Evolutionary conservation across 64 coral and sea anemone genomes (phyloP), one percentile per base, ranked within the genome.

Genomic region (Montipora efflorescens): DNA sequence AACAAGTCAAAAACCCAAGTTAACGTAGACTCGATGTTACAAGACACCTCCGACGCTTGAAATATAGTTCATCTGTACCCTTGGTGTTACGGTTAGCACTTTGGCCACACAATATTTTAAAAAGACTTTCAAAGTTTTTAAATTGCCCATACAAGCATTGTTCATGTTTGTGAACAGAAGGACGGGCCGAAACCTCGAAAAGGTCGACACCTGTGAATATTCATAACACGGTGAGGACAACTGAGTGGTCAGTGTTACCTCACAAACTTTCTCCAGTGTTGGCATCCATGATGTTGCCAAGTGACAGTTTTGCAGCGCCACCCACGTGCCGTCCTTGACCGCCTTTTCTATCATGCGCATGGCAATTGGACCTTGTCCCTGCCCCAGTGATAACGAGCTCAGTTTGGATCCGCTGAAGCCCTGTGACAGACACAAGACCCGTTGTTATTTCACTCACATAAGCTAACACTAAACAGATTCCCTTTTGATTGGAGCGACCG

Each of bases 261-360:
- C 98, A 47, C 98, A 99, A 22, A 96, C 88, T 80, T 99, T 99
- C 94, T 99, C 98, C 22, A 99, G 81, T 77, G 98, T 99, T 20
- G 95, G 95, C 98, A 99, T 99, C 98, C 98, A 99, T 4, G 98
- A 99, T 4, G 98, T 99, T 13, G 98, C 95, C 52, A 99, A 90
- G 82, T 99, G 98, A 79, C 98, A 99, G 80, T 99, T 99, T 91
- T 99, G 98, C 48, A 99, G 90, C 62, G 96, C 98, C 23, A 99
- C 98, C 98, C 98, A 99, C 12, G 98, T 99, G 16, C 98, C 98
- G 59, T 99, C 98, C 53, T 96, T 99, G 18, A 96, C 80, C 9
- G 92, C 98, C 62, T 96, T 96, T 74, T 99, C 98, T 87, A 99
- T 99, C 98, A 99, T 99, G 79, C 98, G 98, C 95, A 99, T 94